Percentiles rank a stretch among this genome's conserved stretches.
Conservation (phyloP, 2,888 invertebrate species). For the Chrysolina haemoptera region DNA sequence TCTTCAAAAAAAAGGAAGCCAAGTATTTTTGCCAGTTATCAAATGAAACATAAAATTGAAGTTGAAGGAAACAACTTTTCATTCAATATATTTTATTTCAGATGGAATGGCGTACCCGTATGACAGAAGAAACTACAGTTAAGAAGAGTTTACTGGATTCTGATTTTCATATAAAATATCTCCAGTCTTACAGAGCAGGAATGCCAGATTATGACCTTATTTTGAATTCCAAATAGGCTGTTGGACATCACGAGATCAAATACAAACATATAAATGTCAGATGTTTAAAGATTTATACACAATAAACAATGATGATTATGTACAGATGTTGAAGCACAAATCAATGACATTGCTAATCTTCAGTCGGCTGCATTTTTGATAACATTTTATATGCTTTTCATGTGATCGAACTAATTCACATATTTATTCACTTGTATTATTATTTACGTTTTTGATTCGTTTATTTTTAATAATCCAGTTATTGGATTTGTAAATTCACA, state of each 20-base stretch:
- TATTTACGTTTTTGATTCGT: background rate
- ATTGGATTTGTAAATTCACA: background rate
- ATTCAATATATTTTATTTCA: slow-evolving; percentile 64
- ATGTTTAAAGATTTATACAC: slow-evolving; percentile 3
- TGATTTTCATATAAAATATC: slow-evolving; percentile 82
- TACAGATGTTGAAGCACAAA: slow-evolving; percentile 2
- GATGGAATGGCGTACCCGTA: slow-evolving; percentile 79
- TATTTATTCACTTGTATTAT: background rate
- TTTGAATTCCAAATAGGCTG: slow-evolving; percentile 51
- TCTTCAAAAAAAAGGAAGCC: too few relatives aligned
- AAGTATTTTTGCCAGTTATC: too few relatives aligned
- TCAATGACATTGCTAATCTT: background rate
- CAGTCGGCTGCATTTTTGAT: slow-evolving; percentile 3
- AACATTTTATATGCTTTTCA: slow-evolving; percentile 1
- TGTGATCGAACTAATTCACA: background rate
- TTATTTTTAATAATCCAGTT: background rate
- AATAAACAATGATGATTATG: background rate
- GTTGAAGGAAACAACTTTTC: slow-evolving; percentile 3
- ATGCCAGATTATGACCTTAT: slow-evolving; percentile 77
- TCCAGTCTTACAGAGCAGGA: slow-evolving; percentile 77
- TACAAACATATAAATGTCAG: background rate
- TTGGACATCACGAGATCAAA: background rate
- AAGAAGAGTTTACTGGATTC: slow-evolving; percentile 77
- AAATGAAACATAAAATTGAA: background rate
- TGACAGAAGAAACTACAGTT: slow-evolving; percentile 81